Conservation (phyloP, 2,888 invertebrate species). For the Lordiphosa andalusiaca region DNA sequence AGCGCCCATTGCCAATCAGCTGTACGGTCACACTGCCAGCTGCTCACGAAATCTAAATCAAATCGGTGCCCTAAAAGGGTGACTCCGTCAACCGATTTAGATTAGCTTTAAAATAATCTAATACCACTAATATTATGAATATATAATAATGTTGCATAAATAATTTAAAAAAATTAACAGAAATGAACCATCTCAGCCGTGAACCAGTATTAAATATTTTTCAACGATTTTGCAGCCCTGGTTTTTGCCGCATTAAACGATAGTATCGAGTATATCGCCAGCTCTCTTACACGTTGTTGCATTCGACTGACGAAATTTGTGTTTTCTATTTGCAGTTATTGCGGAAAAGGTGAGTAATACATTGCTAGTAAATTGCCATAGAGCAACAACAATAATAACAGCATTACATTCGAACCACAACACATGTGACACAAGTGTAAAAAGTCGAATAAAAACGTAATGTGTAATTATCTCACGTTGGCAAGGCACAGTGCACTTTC, state of each 20-base stretch:
- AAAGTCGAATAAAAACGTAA: neutral
- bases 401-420: slow-evolving; percentile 1
- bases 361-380: neutral
- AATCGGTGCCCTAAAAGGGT: too few species aligned
- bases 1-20: too few species aligned
- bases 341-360: slow-evolving; percentile 59
- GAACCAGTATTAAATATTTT: too few species aligned
- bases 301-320: slow-evolving; percentile 65
- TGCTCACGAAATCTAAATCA: too few species aligned
- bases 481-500: slow-evolving; percentile 62
- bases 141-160: too few species aligned
- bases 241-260: slow-evolving; percentile 22
- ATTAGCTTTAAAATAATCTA: too few species aligned
- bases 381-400: too few species aligned
- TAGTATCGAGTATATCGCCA: slow-evolving; percentile 24
- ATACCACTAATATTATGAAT: too few species aligned
- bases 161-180: neutral
- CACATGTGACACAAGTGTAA: neutral
- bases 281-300: slow-evolving; percentile 58
- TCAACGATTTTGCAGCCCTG: neutral
- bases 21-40: too few species aligned
- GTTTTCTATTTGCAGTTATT: slow-evolving; percentile 46
- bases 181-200: neutral
- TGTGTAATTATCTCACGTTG: slow-evolving; percentile 42
- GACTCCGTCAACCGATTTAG: too few species aligned